These are phyloP conservation scores for Coptotermes formosanus DNA, from an alignment of 1,140 invertebrate species.

Conservation along the genomic window DNA sequence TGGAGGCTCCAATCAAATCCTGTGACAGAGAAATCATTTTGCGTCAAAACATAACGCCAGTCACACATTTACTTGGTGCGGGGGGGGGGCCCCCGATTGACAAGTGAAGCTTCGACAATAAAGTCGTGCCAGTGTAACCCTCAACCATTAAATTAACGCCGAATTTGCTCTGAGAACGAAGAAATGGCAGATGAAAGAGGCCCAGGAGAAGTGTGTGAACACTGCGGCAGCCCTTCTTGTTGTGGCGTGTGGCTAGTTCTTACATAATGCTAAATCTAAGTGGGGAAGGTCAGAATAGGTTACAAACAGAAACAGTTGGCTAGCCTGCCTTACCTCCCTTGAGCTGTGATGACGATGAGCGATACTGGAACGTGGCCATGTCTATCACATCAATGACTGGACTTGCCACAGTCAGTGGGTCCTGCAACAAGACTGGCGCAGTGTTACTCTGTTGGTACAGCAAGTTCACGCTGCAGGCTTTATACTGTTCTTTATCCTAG, in stretches of 20 bases:
- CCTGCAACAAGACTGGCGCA: constrained; percentile 33
- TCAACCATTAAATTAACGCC: no score
- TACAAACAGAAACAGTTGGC: not conserved
- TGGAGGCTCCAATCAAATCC: constrained; percentile 62
- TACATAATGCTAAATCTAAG: no score
- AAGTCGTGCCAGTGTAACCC: no score
- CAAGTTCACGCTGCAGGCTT: no score
- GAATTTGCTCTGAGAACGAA: no score
- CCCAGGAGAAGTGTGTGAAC: no score
- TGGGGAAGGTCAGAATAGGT: not conserved
- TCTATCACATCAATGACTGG: constrained; percentile 59
- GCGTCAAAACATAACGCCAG: not conserved
- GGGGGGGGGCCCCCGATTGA: no score
- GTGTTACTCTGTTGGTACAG: no score
- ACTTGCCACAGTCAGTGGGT: constrained; percentile 48
- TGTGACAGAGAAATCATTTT: not conserved
- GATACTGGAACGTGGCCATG: constrained; percentile 54
- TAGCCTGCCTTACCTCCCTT: constrained; percentile 40
- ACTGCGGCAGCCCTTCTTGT: no score
- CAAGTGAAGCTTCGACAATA: no score
- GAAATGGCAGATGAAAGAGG: no score
- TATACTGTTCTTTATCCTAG: no score
- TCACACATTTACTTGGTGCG: not conserved
- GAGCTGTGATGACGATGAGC: constrained; percentile 46
- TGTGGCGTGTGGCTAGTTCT: not conserved